Percentiles rank a stretch among this genome's conserved stretches.
Conservation (phyloP, 2,888 invertebrate species). For the Cosmia pyralina region DNA sequence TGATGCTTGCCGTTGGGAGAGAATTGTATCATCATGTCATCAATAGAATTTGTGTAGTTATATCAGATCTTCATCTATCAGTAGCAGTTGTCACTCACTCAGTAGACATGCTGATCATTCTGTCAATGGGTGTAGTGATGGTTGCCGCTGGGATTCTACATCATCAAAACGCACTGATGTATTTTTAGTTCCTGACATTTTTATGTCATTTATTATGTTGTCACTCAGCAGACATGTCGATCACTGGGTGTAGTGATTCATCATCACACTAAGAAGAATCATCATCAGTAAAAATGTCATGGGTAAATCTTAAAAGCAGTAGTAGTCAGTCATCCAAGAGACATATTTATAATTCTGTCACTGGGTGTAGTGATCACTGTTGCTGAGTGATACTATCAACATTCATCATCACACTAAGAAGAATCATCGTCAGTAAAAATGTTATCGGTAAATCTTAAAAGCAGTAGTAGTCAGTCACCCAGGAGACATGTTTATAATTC, state of each 20-base stretch:
- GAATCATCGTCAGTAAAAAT: too few relatives aligned
- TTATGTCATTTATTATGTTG: too few relatives aligned
- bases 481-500: neutral
- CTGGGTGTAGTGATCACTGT: slow-evolving; percentile 33
- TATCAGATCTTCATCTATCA: neutral
- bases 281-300: too few relatives aligned
- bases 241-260: too few relatives aligned
- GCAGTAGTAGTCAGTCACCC: neutral
- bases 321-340: too few relatives aligned
- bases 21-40: neutral
- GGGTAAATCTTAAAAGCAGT: too few relatives aligned
- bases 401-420: neutral
- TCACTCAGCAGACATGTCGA: slow-evolving; percentile 4
- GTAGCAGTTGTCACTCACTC: slow-evolving; percentile 36
- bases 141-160: neutral
- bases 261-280: too few relatives aligned
- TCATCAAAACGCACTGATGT: too few relatives aligned
- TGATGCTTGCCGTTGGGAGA: slow-evolving; percentile 22
- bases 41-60: neutral
- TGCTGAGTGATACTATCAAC: neutral
- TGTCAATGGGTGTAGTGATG: slow-evolving; percentile 10
- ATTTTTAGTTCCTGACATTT: too few relatives aligned
- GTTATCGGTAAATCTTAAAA: too few relatives aligned
- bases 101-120: slow-evolving; percentile 18
- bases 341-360: too few relatives aligned